Base-by-base conservation (phyloP, 64 coral and sea anemone genomes). In the Astreopora myriophthalma region DNA sequence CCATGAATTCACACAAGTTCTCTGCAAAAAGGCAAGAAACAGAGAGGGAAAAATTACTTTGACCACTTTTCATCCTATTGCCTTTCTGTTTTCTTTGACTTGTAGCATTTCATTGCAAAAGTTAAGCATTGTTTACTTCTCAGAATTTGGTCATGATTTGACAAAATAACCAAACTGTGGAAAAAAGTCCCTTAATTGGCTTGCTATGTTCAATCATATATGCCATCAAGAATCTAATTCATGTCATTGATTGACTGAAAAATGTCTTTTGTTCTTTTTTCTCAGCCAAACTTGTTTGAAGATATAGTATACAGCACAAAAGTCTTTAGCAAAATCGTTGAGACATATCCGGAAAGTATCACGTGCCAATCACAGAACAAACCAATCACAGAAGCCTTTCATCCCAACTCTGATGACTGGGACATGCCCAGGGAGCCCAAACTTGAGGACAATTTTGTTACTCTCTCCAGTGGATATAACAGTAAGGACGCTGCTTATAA, bases 321-420 rank as follows among this genome's bases (percentile, higher is more conserved):
- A 75, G 55, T 31, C 13, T 95, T 95, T 95, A 84, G 89, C 60
- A 48, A 87, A 69, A 23, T 74, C 40, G 90, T 99, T 6, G 36
- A 93, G 5, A 91, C 80, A 0, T 92, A 87, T 48, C 97, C 97
- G 65, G 87, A 95, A 68, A 99, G 94, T 31, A 99, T 99, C 63
- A 78, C 90, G 58, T 99, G 97, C 49, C 79, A 75, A 9, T 89
- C 84, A 44, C 97, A 99, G 57, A 99, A 99, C 70, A 84, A 89
- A 17, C 97, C 90, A 84, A 90, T 99, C 61, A 78, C 86, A 46
- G 85, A 90, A 36, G 94, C 86, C 10, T 99, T 86, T 60, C 89
- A 70, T 22, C 94, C 94, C 35, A 49, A 90, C 46, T 28, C 75
- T 0, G 55, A 86, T 34, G 57, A 26, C 7, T 89, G 85, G 94